A percentile compares a stretch with the other conserved stretches of the same genome.
These are phyloP conservation scores for Phoenicopterus ruber DNA, from an alignment of 2,113 vertebrate species.

Conservation along the genomic window DNA sequence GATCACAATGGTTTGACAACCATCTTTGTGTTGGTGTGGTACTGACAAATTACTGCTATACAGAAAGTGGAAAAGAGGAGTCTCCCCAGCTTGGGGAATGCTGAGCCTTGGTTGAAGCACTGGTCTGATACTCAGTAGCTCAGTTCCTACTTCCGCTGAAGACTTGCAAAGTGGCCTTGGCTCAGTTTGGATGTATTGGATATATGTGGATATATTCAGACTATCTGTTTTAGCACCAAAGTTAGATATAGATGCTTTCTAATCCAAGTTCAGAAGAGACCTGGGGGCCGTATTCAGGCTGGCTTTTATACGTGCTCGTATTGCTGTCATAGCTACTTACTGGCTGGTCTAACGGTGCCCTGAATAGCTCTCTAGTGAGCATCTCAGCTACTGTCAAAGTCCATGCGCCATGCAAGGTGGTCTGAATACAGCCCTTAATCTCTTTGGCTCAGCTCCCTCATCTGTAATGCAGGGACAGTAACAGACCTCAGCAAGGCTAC, in stretches of 20 bases:
- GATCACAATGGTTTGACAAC: neutral
- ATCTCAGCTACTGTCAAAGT: neutral
- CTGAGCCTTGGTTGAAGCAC: neutral
- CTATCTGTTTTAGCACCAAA: neutral
- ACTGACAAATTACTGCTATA: neutral
- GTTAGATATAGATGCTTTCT: neutral
- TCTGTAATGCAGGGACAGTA: neutral
- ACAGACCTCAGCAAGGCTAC: neutral
- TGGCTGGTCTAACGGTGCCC: neutral
- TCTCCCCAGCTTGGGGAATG: neutral
- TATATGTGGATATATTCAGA: neutral
- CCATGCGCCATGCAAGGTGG: neutral
- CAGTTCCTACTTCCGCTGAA: neutral
- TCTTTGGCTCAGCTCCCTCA: neutral
- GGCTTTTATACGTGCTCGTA: rapidly evolving
- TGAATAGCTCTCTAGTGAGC: neutral
- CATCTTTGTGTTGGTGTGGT: neutral
- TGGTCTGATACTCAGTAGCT: neutral
- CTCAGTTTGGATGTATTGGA: neutral
- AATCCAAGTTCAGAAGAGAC: neutral
- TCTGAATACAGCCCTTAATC: neutral
- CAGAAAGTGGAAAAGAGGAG: neutral
- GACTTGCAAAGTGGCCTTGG: neutral
- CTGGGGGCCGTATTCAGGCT: neutral
- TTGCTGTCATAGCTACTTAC: neutral